A percentile compares a stretch with the other conserved stretches of the same genome.
Conservation (phyloP, 2,888 invertebrate species). For the Melipona bicolor region DNA sequence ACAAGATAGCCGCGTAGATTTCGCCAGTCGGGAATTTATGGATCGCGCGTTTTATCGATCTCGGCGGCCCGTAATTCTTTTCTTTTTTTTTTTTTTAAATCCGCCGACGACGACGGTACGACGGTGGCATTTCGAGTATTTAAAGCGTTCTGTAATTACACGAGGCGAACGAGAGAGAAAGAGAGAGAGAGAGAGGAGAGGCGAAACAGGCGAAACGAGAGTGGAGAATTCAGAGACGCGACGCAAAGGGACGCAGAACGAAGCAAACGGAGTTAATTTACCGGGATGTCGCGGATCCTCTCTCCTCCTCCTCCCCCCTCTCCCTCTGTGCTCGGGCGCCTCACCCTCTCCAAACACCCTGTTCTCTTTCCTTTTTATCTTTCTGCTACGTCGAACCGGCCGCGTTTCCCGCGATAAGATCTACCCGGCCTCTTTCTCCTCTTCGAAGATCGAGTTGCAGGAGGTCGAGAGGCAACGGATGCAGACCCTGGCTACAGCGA, state of each 20-base stretch:
- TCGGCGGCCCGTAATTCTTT: constrained; percentile 21
- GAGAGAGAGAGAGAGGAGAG: neutral
- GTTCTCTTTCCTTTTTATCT: constrained; percentile 65
- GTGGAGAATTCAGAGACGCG: constrained; percentile 57
- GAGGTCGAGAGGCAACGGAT: constrained; percentile 68
- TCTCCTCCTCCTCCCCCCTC: neutral
- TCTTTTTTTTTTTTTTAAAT: constrained; percentile 34
- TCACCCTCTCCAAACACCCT: constrained; percentile 30
- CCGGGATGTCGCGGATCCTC: constrained; percentile 71
- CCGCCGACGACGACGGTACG: constrained; percentile 9
- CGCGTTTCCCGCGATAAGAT: constrained; percentile 73
- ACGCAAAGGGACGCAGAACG: constrained; percentile 63
- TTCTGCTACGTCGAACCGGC: constrained; percentile 71
- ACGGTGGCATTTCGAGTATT: constrained; percentile 57
- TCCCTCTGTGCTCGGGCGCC: no score
- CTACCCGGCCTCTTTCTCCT: constrained; percentile 64
- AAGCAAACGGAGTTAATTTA: constrained; percentile 70
- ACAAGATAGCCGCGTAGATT: constrained; percentile 49
- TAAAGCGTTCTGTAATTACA: constrained; percentile 63
- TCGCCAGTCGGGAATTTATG: constrained; percentile 51
- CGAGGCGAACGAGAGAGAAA: neutral
- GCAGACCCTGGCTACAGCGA: constrained; percentile 57
- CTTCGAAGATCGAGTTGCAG: constrained; percentile 71
- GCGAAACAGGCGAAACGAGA: constrained; percentile 38
- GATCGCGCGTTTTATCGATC: constrained; percentile 57